Evolutionary conservation across 1,140 invertebrate genomes (phyloP), one percentile per base, ranked within the genome.

Genomic region (Sinonovacula constricta): DNA sequence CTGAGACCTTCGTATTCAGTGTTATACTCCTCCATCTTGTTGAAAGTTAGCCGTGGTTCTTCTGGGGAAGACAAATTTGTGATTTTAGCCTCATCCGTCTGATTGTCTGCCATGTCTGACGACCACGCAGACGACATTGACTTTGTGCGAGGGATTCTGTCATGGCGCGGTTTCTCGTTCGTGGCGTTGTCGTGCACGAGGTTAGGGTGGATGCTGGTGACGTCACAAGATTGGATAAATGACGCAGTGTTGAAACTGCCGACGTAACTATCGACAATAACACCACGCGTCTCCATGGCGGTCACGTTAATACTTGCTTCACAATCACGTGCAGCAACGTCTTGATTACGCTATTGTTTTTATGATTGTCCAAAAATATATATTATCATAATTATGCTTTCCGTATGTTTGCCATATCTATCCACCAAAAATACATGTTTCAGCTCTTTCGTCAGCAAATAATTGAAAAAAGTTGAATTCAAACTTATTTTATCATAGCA

Each of bases 21-120:
- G 30, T 84, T 82, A 51, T 81, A 82, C 34, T 84, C 83, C 15
- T 75, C 60, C 28, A 70, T 69, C 56, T 24, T 53, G 51, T 82
- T 66, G 33, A 75, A 57, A 62, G 74, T 56, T 59, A 31, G 18
- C n/a, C 10, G 31, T 57, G 4, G 57, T 53, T 67, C 63, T 30
- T 76, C 72, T 1, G 31, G 12, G 30, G 49, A 57, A 15, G 72
- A 57, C 1, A 76, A 31, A 26, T 76, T 26, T 30, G 67, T 54
- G 10, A 76, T 51, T 76, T 76, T 76, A 33, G 66, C 72, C 31
- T 76, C 72, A 36, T 76, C 72, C n/a, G 72, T 76, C 33, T 76
- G 62, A n/a, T 66, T 72, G 12, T 26, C 26, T 12, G n/a, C 4
- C 26, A 33, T 56, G 0, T 39, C 57, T 2, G 24, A 14, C 3